Percentiles rank a stretch among this genome's conserved stretches.
Conservation (phyloP, 2,113 vertebrate genomes). For the Urocitellus parryii region DNA sequence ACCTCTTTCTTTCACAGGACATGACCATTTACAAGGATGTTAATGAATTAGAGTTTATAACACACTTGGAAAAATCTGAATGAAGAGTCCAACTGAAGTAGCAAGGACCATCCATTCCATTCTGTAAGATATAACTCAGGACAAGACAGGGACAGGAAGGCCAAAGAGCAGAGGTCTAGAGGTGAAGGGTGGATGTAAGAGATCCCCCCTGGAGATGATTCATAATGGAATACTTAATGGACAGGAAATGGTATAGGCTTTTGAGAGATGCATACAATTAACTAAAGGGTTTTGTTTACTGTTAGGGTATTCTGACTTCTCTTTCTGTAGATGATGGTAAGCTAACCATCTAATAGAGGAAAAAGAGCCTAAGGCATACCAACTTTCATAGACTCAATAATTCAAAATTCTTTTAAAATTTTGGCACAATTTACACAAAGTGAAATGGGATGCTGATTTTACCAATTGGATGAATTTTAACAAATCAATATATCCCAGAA, state of each 20-base stretch:
- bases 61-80: slow-evolving; percentile 62
- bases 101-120: slow-evolving; percentile 62
- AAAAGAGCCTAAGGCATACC: not conserved
- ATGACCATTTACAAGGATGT: slow-evolving; percentile 70
- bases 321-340: not conserved
- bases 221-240: slow-evolving; percentile 41
- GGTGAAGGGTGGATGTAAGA: not conserved
- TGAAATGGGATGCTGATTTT: not conserved
- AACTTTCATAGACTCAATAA: not conserved
- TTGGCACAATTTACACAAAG: not conserved
- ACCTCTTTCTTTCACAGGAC: slow-evolving; percentile 74
- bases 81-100: slow-evolving; percentile 46
- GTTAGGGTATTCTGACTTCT: not conserved
- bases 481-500: not conserved
- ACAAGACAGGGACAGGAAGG: not conserved
- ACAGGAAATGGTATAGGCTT: slow-evolving; percentile 53
- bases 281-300: not conserved
- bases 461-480: not conserved
- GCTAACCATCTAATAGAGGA: not conserved
- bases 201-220: not conserved
- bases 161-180: not conserved
- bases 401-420: not conserved
- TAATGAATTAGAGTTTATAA: slow-evolving; percentile 76
- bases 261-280: slow-evolving; percentile 37
- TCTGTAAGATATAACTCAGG: not conserved